Evolutionary conservation across 2,888 invertebrate genomes (phyloP), one percentile per base, ranked within the genome.

Genomic region (Hipparchia semele): DNA sequence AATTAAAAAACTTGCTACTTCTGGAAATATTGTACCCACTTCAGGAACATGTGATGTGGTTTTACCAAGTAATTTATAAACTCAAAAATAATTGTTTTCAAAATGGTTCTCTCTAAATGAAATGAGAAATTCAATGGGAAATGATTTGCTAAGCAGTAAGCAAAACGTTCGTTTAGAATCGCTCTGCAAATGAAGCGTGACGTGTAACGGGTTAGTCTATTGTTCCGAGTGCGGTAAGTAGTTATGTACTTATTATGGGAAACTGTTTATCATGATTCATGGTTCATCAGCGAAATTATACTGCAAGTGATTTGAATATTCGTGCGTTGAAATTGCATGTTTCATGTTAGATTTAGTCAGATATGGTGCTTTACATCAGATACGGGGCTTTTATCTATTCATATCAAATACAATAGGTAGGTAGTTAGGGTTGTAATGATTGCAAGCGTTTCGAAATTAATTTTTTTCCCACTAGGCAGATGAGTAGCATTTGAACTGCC

Each of bases 81-180:
- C 33, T 60, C 10, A 1, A 45, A 67, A 13, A 67, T 23, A 58
- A 7, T 0, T 56, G 8, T 56, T 13, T 56, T 56, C 56, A 46
- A 9, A 49, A 49, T 39, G 53, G 23, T 23, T 23, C 23, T 23
- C 23, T 56, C 56, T 58, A 9, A 49, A 49, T 39, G 53, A 7
- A 68, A 33, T 68, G 33, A 51, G 59, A 59, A 59, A 60, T 23
- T 60, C 12, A 68, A 59, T 68, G 59, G 59, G 51, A 58, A 59
- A 23, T 49, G 45, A 23, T 68, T 68, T 59, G 49, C 39, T 4
- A 46, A 62, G 82, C 85, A 84, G 7, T 4, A 46, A 58, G 82
- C 85, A 84, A 58, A 58, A 80, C 84, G 84, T 86, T 75, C 73
- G 62, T 56, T 58, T 59, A 62, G 59, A 58, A 68, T 75, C 74